Evolutionary conservation across 2,797 vertebrate species (phyloP).

Genomic region (Tapirus indicus): DNA sequence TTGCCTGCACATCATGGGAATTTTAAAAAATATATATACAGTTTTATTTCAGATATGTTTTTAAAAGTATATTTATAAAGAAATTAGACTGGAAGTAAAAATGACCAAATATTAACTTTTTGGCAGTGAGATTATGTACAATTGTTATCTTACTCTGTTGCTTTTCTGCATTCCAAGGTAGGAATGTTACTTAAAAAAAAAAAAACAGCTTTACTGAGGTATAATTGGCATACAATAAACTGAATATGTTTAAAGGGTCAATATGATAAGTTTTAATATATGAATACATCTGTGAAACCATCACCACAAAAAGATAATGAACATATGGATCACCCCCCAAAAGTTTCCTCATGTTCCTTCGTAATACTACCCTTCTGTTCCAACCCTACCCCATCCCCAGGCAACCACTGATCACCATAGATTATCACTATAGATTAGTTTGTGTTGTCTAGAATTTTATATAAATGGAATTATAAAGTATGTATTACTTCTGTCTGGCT

Average conservation of each 20-base stretch:
- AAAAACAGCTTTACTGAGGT: background rate
- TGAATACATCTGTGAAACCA: background rate
- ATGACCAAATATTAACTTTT: conserved; percentile 8
- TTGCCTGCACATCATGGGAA: background rate
- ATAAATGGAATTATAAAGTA: background rate
- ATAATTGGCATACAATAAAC: background rate
- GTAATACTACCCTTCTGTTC: background rate
- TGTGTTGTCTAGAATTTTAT: background rate
- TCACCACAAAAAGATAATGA: conserved; percentile 26
- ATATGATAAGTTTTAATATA: background rate
- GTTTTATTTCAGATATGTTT: conserved; percentile 22
- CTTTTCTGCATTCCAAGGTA: background rate
- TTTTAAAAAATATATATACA: background rate
- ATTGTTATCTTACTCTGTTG: background rate
- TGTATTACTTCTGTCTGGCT: background rate
- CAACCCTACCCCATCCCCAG: background rate
- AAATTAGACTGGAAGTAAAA: conserved; percentile 5
- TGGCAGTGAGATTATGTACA: background rate
- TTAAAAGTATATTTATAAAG: background rate
- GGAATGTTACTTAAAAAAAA: background rate
- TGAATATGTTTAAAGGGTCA: background rate
- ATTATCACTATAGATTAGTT: background rate
- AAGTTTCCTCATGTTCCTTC: background rate
- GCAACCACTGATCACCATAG: background rate
- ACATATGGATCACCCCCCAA: background rate